Evolutionary conservation across 2,113 vertebrate species (phyloP).

Genomic region (Malurus alboscapulatus): DNA sequence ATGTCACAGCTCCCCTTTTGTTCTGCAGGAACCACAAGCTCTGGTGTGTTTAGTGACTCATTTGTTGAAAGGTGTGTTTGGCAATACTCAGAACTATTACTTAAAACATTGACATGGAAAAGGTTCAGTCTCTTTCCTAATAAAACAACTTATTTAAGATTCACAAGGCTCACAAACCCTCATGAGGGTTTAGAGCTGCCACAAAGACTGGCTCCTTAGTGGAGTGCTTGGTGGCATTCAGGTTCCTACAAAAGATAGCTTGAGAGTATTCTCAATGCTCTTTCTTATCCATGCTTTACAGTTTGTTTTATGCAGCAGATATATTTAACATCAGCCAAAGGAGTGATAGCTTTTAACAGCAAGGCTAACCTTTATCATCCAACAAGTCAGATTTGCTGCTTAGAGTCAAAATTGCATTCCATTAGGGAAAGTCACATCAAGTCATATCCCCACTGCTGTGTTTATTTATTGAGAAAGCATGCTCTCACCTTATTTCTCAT

Average conservation of each 20-base stretch:
- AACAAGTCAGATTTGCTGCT: constrained; percentile 32
- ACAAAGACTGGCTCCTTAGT: not conserved
- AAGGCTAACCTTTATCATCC: constrained; percentile 35
- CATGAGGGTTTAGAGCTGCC: not conserved
- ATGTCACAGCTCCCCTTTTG: constrained; percentile 10
- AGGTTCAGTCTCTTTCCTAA: not conserved
- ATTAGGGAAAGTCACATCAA: constrained; percentile 28
- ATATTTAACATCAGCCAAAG: not conserved
- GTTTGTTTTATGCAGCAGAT: not conserved
- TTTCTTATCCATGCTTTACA: not conserved
- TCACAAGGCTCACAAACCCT: not conserved
- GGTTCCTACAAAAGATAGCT: not conserved
- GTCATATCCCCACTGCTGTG: not conserved
- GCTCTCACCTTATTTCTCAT: constrained; percentile 65
- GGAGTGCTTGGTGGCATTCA: not conserved
- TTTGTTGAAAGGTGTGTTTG: constrained; percentile 20
- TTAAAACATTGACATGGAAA: not conserved
- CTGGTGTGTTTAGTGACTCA: constrained; percentile 13
- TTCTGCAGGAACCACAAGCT: not conserved
- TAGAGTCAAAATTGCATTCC: constrained; percentile 52
- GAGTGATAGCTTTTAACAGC: not conserved
- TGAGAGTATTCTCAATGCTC: not conserved
- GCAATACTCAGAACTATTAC: not conserved
- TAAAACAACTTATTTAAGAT: not conserved
- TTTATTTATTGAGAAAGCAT: constrained; percentile 57